Conservation (phyloP, 1,140 invertebrate genomes). For the Uloborus diversus region DNA sequence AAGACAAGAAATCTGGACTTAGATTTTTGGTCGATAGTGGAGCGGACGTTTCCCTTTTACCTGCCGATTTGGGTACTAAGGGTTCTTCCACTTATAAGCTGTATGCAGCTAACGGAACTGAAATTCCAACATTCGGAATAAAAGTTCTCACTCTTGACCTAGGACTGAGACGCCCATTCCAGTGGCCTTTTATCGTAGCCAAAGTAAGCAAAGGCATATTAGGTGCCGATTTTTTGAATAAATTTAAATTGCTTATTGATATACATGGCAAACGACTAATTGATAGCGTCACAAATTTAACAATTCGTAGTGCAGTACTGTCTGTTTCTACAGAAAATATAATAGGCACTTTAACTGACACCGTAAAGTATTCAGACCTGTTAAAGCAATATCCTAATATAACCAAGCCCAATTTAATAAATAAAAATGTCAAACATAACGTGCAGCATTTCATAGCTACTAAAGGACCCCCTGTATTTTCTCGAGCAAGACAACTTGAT, state of each 20-base stretch:
- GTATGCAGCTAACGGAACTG: constrained; percentile 1
- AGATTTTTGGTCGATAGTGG: background rate
- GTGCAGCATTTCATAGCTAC: background rate
- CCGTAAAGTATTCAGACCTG: background rate
- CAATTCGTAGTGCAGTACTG: background rate
- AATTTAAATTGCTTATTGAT: constrained; percentile 13
- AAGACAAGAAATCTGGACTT: background rate
- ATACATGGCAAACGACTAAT: constrained; percentile 13
- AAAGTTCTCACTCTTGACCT: constrained; percentile 8
- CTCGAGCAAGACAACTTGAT: constrained; percentile 5
- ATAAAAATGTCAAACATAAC: background rate
- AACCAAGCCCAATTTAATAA: background rate
- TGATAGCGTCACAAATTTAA: constrained; percentile 2
- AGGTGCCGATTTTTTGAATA: constrained; percentile 30
- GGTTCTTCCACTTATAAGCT: background rate
- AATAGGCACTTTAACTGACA: background rate
- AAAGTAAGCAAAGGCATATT: constrained; percentile 15
- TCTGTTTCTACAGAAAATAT: background rate
- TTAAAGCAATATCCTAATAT: background rate
- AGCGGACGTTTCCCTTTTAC: background rate
- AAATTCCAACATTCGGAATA: constrained; percentile 1
- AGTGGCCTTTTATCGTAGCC: constrained; percentile 2
- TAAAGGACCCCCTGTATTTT: constrained; percentile 5
- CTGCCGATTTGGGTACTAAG: background rate
- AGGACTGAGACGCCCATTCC: background rate